Evolutionary conservation across 2,888 invertebrate species (phyloP), one percentile per base, ranked within the genome.

Genomic region (Rhimphoctona megacephalus): DNA sequence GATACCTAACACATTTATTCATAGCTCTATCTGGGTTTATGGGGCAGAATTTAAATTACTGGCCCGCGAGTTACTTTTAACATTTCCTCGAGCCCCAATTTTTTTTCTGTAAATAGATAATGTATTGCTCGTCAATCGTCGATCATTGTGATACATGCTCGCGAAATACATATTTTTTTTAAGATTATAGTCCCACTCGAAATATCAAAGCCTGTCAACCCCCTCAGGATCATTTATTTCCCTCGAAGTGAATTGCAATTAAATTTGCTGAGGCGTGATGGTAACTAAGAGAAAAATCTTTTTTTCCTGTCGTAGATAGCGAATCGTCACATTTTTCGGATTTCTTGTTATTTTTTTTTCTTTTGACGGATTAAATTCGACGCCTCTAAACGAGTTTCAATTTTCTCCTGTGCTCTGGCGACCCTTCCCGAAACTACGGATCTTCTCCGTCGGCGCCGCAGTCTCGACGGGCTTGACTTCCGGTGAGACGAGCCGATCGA

Each of bases 381-480:
- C 72, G 85, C 72, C 54, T 81, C 79, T 86, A 85, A 88, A 79
- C 66, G 81, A 86, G 76, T 88, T 86, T 86, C 79, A 86, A 88
- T 86, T 86, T 86, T 86, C 81, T 66, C 39, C 80, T 61, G 25
- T 80, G 72, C 67, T 73, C 39, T 30, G 78, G 64, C 78, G 77
- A 76, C 85, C 77, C 78, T 74, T 70, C 52, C n/a, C 67, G 61
- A 25, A 43, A 52, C 69, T 49, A 22, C 69, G 70, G 70, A 61
- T 64, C 61, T 81, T 67, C 78, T 70, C 25, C 72, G 73, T 39
- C 33, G 85, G 80, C 83, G 85, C 74, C 82, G 83, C 77, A 73
- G 82, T 87, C 87, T 77, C 87, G 81, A 61, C 81, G 79, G 81
- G 66, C 86, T 87, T 70, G 83, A 85, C 86, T 81, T 87, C 84